Percentiles rank a stretch among this genome's conserved stretches.
Evolutionary conservation across 37 sponge, comb jelly and placozoan species (phyloP).

Genomic region (Aplysina aerophoba): DNA sequence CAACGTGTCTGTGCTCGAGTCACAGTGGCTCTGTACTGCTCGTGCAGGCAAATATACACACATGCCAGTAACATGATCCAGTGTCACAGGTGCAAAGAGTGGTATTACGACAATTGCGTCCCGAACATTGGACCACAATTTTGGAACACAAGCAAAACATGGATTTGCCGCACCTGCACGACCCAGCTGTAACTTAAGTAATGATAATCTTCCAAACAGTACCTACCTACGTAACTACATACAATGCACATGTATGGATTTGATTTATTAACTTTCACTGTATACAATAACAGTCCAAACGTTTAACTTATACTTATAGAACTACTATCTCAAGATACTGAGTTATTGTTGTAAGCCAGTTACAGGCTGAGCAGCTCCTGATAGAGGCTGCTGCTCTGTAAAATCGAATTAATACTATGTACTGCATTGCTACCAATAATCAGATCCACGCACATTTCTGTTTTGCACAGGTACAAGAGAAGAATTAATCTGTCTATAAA

Average conservation of each 20-base stretch:
- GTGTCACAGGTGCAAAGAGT: conserved; percentile 3
- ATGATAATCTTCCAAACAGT: conserved; percentile 1
- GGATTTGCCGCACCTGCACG: neutral
- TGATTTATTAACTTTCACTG: neutral
- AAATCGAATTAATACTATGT: neutral
- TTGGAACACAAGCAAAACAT: neutral
- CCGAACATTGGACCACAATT: conserved; percentile 16
- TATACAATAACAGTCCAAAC: conserved; percentile 14
- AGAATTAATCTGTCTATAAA: too few species aligned
- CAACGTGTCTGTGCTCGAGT: neutral
- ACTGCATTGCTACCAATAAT: too few species aligned
- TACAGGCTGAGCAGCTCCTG: too few species aligned
- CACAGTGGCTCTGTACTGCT: conserved; percentile 20
- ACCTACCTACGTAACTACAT: neutral
- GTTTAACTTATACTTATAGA: neutral
- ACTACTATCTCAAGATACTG: neutral
- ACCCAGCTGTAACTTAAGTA: neutral
- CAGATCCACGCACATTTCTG: too few species aligned
- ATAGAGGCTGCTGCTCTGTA: neutral
- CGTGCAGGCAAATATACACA: conserved; percentile 5
- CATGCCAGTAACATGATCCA: conserved; percentile 10
- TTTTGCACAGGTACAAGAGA: too few species aligned
- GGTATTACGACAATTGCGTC: conserved; percentile 16
- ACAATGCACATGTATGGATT: neutral
- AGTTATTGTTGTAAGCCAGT: conserved; percentile 1